Evolutionary conservation across 2,888 invertebrate species (phyloP), one percentile per base, ranked within the genome.

Genomic region (Leucozona laternaria): DNA sequence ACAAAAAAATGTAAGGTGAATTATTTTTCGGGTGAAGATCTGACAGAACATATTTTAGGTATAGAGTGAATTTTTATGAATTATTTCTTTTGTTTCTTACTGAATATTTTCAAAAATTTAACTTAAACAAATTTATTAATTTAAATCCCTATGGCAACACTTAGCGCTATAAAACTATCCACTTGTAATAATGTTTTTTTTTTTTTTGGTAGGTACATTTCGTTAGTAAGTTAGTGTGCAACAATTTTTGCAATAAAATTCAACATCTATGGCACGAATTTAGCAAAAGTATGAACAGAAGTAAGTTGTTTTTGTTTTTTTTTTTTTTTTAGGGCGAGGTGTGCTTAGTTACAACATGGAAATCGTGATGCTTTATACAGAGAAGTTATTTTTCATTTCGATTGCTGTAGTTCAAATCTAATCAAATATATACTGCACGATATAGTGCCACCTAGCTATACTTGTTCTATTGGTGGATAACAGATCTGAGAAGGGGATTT

Each of bases 181-280:
- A 85, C 77, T 85, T 78, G 78, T 71, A 86, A 60, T 73, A 45
- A 64, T 17, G 31, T 7, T 62, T 50, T 43, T 62, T 73, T n/a
- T 7, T 31, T 31, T 31, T 25, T 55, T n/a, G 17, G 11, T 8
- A 20, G 20, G 20, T 8, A 15, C 15, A 64, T 71, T 75, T 82
- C 53, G 64, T 79, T 66, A 66, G 79, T 79, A 79, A 58, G 64
- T 11, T 53, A 71, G 71, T 82, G 45, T 79, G 75, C 78, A 78
- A 68, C 25, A 78, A 75, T 86, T 50, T 66, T 82, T 86, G 86
- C 73, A 86, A 86, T 79, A 79, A 73, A 82, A 70, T 75, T 62
- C 78, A 75, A 73, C 70, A 57, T 70, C 70, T 78, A 70, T 78
- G 72, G 72, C 70, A 81, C 37, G 62, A 62, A 75, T 58, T 53